Base-by-base conservation (phyloP, 2,888 invertebrate species). In the Diaperis boleti region DNA sequence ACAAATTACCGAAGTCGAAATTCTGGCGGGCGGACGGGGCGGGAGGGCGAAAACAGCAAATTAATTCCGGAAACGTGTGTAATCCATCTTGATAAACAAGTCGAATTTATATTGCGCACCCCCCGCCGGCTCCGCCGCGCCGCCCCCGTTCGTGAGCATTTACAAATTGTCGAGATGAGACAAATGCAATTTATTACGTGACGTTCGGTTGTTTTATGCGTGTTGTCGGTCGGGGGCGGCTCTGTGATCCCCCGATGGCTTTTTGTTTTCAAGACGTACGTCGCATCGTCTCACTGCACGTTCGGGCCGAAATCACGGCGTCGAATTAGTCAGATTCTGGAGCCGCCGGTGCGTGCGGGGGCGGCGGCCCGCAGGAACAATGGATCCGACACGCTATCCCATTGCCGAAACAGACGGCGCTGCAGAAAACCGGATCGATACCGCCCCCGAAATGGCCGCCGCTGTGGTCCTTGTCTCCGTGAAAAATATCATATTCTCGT, bases 161-260 rank as follows among this genome's bases (percentile, higher is more conserved):
- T 70, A 70, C 69, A 71, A 72, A 71, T 71, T 69, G 70, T 64
- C 66, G 54, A 55, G 59, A 44, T 42, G 65, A 70, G 68, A 72
- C 71, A 71, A 69, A 72, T 65, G 62, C 70, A 68, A 71, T 70
- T 71, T 72, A 72, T 71, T 72, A 71, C 69, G 66, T 66, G 69
- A 68, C 63, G 68, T 66, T 68, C 62, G 22, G 31, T 37, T 49
- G 55, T 60, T 64, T 64, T 59, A 52, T 57, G 61, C 35, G 45
- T 31, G 45, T 56, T 56, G 56, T 3, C 41, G 41, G 18, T 3
- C 41, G 8, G n/a, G 41, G 41, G 14, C 11, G 14, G n/a, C n/a
- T n/a, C n/a, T n/a, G n/a, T n/a, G n/a, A n/a, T n/a, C n/a, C n/a
- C n/a, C n/a, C n/a, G n/a, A n/a, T n/a, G n/a, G n/a, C n/a, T n/a